phyloP scores from a whole-genome alignment of 2,888 invertebrate species.

The Parascotia fuliginaria region DNA sequence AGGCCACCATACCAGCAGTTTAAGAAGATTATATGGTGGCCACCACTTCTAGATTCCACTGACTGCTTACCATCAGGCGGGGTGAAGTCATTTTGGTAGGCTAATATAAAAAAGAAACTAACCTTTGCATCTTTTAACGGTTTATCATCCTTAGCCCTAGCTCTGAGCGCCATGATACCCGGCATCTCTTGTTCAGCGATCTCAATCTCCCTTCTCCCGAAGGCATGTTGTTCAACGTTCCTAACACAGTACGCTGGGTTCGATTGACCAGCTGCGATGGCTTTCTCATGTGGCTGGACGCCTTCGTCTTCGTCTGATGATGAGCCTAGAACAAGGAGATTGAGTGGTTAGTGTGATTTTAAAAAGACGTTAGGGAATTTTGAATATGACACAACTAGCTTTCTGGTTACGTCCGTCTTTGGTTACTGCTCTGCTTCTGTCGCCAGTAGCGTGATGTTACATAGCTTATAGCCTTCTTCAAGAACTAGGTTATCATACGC shows the following conservation, averaged over 20 bases:
- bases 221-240: constrained; percentile 96
- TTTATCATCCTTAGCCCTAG: constrained; percentile 96
- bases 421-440: no score
- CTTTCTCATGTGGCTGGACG: constrained; percentile 96
- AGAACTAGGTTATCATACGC: no score
- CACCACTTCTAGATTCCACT: no score
- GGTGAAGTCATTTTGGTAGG: no score
- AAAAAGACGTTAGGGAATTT: no score
- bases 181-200: constrained; percentile 99
- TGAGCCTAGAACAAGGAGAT: constrained; percentile 88
- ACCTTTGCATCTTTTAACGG: constrained; percentile 97
- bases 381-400: no score
- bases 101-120: neutral
- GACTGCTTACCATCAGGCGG: no score
- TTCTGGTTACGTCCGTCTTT: no score
- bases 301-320: constrained; percentile 96
- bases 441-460: no score
- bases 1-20: no score
- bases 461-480: no score
- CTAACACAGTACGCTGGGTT: constrained; percentile 97
- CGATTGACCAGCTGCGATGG: constrained; percentile 93
- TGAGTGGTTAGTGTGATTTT: neutral
- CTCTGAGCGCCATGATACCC: constrained; percentile 97
- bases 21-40: no score
- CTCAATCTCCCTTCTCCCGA: constrained; percentile 98